A percentile compares a stretch with the other conserved stretches of the same genome.
phyloP scores from a whole-genome alignment of 2,797 vertebrate genomes.

The Microctenopoma lineatum region DNA sequence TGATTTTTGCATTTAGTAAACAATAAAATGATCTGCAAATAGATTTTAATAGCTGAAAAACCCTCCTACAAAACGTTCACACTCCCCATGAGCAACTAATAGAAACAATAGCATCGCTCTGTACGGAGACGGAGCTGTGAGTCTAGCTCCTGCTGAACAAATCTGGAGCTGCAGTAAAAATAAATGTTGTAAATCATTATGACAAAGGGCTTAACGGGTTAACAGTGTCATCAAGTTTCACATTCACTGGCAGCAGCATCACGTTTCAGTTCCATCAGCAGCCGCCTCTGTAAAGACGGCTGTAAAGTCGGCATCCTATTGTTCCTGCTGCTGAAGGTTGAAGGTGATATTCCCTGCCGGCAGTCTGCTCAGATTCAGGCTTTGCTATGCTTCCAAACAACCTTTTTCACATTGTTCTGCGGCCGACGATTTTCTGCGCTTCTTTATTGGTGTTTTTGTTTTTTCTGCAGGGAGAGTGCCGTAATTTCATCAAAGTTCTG shows the following conservation, averaged over 20 bases:
- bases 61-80: neutral
- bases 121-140: neutral
- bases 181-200: neutral
- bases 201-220: slow-evolving; percentile 1
- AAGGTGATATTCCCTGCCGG: slow-evolving; percentile 32
- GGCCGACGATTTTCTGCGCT: slow-evolving; percentile 26
- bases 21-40: slow-evolving; percentile 23
- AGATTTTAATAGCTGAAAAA: neutral
- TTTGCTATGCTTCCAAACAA: slow-evolving; percentile 2
- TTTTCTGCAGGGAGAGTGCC: slow-evolving; percentile 90
- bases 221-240: slow-evolving; percentile 29
- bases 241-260: slow-evolving; percentile 29
- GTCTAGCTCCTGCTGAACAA: neutral
- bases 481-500: slow-evolving; percentile 96
- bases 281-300: slow-evolving; percentile 39
- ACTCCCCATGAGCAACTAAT: neutral
- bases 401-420: slow-evolving; percentile 12
- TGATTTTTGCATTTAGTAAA: slow-evolving; percentile 16
- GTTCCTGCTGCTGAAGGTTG: slow-evolving; percentile 45
- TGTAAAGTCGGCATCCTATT: slow-evolving; percentile 41
- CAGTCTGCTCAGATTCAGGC: slow-evolving; percentile 28
- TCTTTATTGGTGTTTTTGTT: slow-evolving; percentile 33
- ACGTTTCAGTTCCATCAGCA: slow-evolving; percentile 53
- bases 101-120: neutral
- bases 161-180: neutral